These are phyloP conservation scores for Dreissena rostriformis DNA, from an alignment of 1,140 invertebrate species.

Conservation along the genomic window DNA sequence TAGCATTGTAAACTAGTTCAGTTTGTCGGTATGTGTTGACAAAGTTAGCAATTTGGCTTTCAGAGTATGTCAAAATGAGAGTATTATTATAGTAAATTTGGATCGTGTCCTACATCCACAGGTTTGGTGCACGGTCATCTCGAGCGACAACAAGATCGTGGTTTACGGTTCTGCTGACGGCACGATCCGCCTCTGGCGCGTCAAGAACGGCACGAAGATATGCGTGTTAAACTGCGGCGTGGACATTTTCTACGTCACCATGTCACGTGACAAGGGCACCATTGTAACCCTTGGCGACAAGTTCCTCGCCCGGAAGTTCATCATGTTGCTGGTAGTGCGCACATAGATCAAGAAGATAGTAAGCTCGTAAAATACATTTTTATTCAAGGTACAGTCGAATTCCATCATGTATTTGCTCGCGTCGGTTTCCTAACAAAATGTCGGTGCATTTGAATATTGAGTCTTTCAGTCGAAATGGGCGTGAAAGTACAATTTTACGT, in stretches of 20 bases:
- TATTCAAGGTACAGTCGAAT: too few relatives aligned
- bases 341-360: constrained; percentile 74
- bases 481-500: too few relatives aligned
- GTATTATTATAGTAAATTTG: not conserved
- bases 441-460: too few relatives aligned
- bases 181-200: constrained; percentile 80
- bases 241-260: too few relatives aligned
- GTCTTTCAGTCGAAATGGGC: too few relatives aligned
- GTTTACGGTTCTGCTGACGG: constrained; percentile 80
- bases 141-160: constrained; percentile 78
- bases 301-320: constrained; percentile 78
- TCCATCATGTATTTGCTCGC: too few relatives aligned
- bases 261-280: constrained; percentile 78
- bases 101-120: constrained; percentile 51
- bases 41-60: not conserved
- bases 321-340: constrained; percentile 80
- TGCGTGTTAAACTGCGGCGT: constrained; percentile 78
- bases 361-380: constrained; percentile 60
- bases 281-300: constrained; percentile 81
- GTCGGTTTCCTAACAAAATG: too few relatives aligned
- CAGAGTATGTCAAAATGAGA: not conserved
- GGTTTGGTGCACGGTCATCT: constrained; percentile 80
- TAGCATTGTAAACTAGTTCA: too few relatives aligned
- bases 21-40: not conserved
- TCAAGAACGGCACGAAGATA: constrained; percentile 75